Base-by-base conservation (phyloP, 2,888 invertebrate genomes). In the Danaus chrysippus region DNA sequence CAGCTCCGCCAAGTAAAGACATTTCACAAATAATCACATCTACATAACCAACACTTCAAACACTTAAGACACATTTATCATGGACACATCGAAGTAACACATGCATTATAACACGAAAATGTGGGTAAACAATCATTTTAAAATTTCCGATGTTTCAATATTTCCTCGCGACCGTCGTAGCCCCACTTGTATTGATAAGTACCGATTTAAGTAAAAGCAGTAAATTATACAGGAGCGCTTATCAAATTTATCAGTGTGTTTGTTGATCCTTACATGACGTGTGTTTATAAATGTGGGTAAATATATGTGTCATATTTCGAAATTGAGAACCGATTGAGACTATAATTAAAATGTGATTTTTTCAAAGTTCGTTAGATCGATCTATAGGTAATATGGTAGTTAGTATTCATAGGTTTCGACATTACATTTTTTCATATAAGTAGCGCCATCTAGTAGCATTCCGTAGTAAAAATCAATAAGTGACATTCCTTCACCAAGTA, bases 171-270 rank as follows among this genome's bases (percentile, higher is more conserved):
- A 59, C 62, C 61, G 62, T 62, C 56, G 58, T 75, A 78, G 75
- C 73, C 72, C 74, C 67, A 71, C 68, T 70, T 71, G 67, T 73
- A 76, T 78, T 82, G 89, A 89, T 88, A 88, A 87, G 77, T 79
- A 81, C 77, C 78, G 75, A 82, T 81, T 78, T 78, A 78, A 82
- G 79, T 76, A 78, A 79, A 78, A 75, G 75, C 68, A 67, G 67
- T 68, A 69, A 70, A 71, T 68, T 71, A 70, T 65, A 68, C 67
- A 79, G 76, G 76, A 75, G 70, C 70, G 73, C 86, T 89, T 90
- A 89, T 89, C 89, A 74, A 70, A 81, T 70, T 87, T 88, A 89
- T 90, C 88, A 77, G 77, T 75, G 68, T 83, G 79, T 86, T 86
- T 86, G 80, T 78, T 58, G 71, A 81, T 79, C 76, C 76, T 74